A percentile compares a stretch with the other conserved stretches of the same genome.
Evolutionary conservation across 2,113 vertebrate species (phyloP).

Genomic region (Cryptomyrus ogoouensis): DNA sequence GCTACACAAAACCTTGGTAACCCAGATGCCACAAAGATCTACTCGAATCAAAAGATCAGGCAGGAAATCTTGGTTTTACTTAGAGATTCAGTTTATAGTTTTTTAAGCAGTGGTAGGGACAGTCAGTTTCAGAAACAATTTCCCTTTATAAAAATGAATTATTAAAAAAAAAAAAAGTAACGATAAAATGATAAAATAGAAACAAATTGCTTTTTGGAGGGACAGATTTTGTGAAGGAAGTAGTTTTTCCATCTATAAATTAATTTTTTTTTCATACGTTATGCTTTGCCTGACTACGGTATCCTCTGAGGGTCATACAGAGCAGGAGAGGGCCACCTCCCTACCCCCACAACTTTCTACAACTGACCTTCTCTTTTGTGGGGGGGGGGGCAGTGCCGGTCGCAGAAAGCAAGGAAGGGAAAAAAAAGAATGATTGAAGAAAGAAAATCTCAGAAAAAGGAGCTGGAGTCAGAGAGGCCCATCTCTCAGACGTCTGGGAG

Average conservation of each 20-base stretch:
- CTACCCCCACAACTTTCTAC: slow-evolving; percentile 26
- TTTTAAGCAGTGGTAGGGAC: not conserved
- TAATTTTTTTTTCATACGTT: not conserved
- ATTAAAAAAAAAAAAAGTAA: not conserved
- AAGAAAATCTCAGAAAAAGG: slow-evolving; percentile 10
- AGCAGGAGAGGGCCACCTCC: not conserved
- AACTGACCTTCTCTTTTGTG: slow-evolving; percentile 47
- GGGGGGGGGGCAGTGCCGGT: slow-evolving; percentile 5
- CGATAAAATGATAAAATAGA: not conserved
- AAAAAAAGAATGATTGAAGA: not conserved
- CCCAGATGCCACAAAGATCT: not conserved
- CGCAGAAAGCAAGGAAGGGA: not conserved
- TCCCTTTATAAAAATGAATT: not conserved
- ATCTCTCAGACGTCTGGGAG: slow-evolving; percentile 12
- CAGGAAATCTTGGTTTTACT: not conserved
- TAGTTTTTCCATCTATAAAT: not conserved
- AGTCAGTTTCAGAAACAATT: not conserved
- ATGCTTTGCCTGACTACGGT: not conserved
- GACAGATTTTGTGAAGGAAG: not conserved
- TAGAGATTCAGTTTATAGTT: not conserved
- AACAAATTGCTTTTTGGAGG: not conserved
- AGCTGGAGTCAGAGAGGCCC: slow-evolving; percentile 18
- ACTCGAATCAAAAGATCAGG: not conserved
- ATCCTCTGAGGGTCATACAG: not conserved
- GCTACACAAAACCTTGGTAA: not conserved